phyloP scores from a whole-genome alignment of 2,888 invertebrate species.

The Rambutsinella grinnellia region DNA sequence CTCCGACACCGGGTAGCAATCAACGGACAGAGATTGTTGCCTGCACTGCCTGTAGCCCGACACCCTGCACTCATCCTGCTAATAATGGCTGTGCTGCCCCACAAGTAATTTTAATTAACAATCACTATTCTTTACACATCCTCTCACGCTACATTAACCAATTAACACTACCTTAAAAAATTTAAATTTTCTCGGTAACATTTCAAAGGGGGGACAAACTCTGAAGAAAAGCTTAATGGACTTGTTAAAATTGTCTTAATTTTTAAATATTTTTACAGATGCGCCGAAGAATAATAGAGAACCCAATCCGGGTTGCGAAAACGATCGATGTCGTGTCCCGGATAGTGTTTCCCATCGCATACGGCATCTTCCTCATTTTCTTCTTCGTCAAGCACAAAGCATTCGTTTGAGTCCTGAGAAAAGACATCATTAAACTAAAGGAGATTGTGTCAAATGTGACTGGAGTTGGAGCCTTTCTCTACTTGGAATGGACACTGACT shows the following conservation, averaged over 20 bases:
- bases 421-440: background rate
- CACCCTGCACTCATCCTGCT: slow-evolving; percentile 87
- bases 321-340: slow-evolving; percentile 81
- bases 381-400: slow-evolving; percentile 96
- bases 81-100: slow-evolving; percentile 82
- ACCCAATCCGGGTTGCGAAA: slow-evolving; percentile 93
- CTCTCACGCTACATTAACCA: too few species aligned
- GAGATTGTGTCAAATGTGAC: background rate
- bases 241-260: too few species aligned
- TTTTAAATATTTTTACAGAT: slow-evolving; percentile 39
- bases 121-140: background rate
- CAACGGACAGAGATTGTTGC: slow-evolving; percentile 84
- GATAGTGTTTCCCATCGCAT: slow-evolving; percentile 93
- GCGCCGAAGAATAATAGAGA: slow-evolving; percentile 69
- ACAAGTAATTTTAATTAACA: slow-evolving; percentile 57
- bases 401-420: slow-evolving; percentile 70
- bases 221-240: too few species aligned
- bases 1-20: slow-evolving; percentile 56
- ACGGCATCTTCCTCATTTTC: slow-evolving; percentile 92
- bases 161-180: too few species aligned
- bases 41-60: slow-evolving; percentile 85
- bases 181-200: too few species aligned
- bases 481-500: too few species aligned
- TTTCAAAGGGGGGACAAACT: too few species aligned
- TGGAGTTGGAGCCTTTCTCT: background rate